These are phyloP conservation scores for Apostichopus californicus DNA, from an alignment of 35 echinoderm and acorn worm genomes.

Conservation along the genomic window DNA sequence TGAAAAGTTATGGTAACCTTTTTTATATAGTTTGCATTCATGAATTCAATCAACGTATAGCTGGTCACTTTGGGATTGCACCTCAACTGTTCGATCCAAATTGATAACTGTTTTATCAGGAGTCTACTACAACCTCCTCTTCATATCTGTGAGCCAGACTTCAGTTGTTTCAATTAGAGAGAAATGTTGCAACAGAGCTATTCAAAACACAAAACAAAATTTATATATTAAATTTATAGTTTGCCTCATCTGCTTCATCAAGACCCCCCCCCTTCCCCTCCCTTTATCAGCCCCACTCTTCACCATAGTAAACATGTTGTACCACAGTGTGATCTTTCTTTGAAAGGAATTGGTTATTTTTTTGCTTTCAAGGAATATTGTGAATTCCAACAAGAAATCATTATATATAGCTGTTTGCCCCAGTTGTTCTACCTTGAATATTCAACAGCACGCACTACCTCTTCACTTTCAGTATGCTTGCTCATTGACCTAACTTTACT, in stretches of 20 bases:
- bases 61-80: too few relatives aligned
- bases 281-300: not conserved
- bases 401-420: not conserved
- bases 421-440: not conserved
- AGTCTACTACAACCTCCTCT: too few relatives aligned
- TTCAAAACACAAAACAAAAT: not conserved
- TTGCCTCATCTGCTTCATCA: too few relatives aligned
- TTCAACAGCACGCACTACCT: not conserved
- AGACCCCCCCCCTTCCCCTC: not conserved
- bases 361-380: not conserved
- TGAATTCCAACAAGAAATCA: not conserved
- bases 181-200: not conserved
- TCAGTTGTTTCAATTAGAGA: too few relatives aligned
- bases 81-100: too few relatives aligned
- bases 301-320: not conserved
- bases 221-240: too few relatives aligned
- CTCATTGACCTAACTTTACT: not conserved
- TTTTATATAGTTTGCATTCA: too few relatives aligned
- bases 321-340: not conserved
- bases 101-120: too few relatives aligned
- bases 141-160: too few relatives aligned
- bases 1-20: too few relatives aligned
- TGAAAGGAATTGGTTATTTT: not conserved
- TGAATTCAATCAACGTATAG: too few relatives aligned
- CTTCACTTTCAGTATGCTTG: not conserved